Evolutionary conservation across 2,888 invertebrate genomes (phyloP), one percentile per base, ranked within the genome.

Genomic region (Heteropelma amictum): DNA sequence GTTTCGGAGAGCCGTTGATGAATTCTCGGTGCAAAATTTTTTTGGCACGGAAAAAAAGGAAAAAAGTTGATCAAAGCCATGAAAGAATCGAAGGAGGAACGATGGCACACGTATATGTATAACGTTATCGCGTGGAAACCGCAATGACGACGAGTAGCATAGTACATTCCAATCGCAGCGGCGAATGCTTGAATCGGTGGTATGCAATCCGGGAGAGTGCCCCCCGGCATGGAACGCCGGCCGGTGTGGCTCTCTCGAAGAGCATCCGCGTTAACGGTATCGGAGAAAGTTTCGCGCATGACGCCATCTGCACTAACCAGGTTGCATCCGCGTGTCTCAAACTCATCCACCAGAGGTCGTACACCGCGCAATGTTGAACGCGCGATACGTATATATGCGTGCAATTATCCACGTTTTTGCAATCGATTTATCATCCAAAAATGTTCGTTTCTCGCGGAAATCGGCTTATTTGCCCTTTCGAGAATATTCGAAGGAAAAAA

Each of bases 201-300:
- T 68, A 68, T 68, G 68, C 58, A 30, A 28, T 14, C 49, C 14
- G 14, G 45, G 42, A 19, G 47, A 21, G 47, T 33, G 30, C 23
- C n/a, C 21, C 53, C 7, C 56, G 23, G 35, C 17, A 28, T 40
- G 61, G 30, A 21, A 68, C 38, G 65, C 74, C 74, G 74, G 74
- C 70, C 75, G 75, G 75, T 67, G 47, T 49, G 23, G 56, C 73
- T 73, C 68, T 68, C 68, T 71, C 49, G 38, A n/a, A n/a, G n/a
- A 54, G 54, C 49, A 67, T 71, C 49, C 35, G 70, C 75, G 75
- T 67, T 75, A 75, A 75, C 75, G 75, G 75, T 75, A 75, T 75
- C 70, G 75, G 75, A 71, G 75, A 75, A 75, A 75, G 75, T 75
- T 75, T 71, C 67, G 70, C 70, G 70, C 65, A 75, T 75, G 65